phyloP scores from a whole-genome alignment of 2,888 invertebrate genomes.

The Adelognathus sp. region DNA sequence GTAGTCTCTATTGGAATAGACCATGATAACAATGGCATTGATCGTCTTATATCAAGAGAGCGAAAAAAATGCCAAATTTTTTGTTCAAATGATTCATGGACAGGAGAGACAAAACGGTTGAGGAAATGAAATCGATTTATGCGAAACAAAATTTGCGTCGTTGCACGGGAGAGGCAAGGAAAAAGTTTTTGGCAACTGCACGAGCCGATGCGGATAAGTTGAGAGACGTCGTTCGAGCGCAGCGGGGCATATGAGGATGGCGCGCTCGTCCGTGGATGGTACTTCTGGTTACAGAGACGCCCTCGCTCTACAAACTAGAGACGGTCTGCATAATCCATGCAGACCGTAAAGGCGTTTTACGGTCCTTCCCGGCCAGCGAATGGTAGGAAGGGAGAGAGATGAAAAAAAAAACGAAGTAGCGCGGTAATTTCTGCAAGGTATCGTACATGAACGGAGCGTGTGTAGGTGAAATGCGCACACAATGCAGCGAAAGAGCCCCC shows the following conservation, averaged over 20 bases:
- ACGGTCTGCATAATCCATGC: constrained; percentile 66
- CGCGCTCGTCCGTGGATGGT: constrained; percentile 40
- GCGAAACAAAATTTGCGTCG: neutral
- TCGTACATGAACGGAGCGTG: constrained; percentile 38
- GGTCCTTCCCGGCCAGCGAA: constrained; percentile 38
- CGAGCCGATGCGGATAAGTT: constrained; percentile 31
- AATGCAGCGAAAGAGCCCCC: constrained; percentile 31
- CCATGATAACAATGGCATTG: too few species aligned
- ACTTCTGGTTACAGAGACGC: constrained; percentile 44
- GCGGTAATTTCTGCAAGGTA: constrained; percentile 61
- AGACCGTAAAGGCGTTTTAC: constrained; percentile 69
- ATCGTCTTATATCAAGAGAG: too few species aligned
- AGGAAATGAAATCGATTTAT: neutral
- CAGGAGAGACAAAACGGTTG: neutral
- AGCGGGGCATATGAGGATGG: constrained; percentile 40
- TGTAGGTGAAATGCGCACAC: constrained; percentile 47
- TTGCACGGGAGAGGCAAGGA: neutral
- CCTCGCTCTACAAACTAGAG: constrained; percentile 49
- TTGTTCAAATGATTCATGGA: too few species aligned
- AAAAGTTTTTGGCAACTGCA: constrained; percentile 49
- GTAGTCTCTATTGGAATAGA: too few species aligned
- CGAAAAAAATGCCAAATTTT: too few species aligned
- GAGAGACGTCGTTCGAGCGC: constrained; percentile 38
- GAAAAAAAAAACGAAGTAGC: constrained; percentile 42
- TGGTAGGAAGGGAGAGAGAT: neutral